phyloP scores from a whole-genome alignment of 2,113 vertebrate genomes.

The Ammodytes dubius region DNA sequence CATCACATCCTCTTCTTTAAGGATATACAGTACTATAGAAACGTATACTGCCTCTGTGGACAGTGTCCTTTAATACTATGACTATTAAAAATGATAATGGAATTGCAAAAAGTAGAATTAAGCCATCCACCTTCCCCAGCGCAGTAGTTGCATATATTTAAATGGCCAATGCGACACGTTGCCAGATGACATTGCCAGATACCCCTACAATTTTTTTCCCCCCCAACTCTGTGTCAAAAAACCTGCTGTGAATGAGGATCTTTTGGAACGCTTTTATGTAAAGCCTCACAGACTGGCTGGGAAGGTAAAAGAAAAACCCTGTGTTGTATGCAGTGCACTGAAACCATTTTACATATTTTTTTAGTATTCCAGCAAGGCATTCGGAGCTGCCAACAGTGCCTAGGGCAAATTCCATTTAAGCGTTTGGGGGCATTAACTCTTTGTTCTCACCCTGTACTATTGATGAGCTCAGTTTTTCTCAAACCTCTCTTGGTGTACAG shows the following conservation, averaged over 20 bases:
- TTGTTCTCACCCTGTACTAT: slow-evolving; percentile 51
- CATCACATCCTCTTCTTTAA: not conserved
- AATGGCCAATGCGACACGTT: not conserved
- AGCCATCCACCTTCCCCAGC: not conserved
- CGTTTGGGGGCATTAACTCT: slow-evolving; percentile 23
- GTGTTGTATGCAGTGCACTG: slow-evolving; percentile 20
- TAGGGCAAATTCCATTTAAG: not conserved
- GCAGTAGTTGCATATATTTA: not conserved
- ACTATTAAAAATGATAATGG: not conserved
- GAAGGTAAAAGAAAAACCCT: slow-evolving; percentile 13
- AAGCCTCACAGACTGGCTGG: not conserved
- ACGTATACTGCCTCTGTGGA: not conserved
- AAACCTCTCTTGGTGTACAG: too few species aligned
- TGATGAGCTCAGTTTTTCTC: slow-evolving; percentile 42
- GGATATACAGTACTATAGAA: not conserved
- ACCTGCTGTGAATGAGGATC: not conserved
- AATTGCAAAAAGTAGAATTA: not conserved
- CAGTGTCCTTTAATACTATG: not conserved
- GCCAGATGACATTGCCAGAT: not conserved
- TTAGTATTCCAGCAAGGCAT: slow-evolving; percentile 37
- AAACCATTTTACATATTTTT: slow-evolving; percentile 10
- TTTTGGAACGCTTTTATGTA: not conserved
- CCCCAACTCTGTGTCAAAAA: not conserved
- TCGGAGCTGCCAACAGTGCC: slow-evolving; percentile 23
- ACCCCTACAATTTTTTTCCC: not conserved